Evolutionary conservation across 2,888 invertebrate species (phyloP).

Genomic region (Oegoconia quadripuncta): DNA sequence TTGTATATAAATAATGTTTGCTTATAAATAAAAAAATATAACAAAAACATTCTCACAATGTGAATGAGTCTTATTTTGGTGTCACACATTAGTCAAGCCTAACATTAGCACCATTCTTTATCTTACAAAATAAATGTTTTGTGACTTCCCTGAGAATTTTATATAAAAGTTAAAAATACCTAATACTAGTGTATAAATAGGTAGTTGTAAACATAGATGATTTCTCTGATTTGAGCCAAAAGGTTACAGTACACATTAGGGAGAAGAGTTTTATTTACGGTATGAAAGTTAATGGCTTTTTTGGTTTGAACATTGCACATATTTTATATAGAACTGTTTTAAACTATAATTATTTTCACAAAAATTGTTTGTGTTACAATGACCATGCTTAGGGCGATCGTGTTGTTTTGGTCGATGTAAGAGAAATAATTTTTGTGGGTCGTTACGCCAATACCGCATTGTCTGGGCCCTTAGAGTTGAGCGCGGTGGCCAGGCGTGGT

Average conservation of each 20-base stretch:
- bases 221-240: slow-evolving; percentile 76
- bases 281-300: slow-evolving; percentile 73
- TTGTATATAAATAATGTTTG: slow-evolving; percentile 73
- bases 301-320: slow-evolving; percentile 79
- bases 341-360: slow-evolving; percentile 49
- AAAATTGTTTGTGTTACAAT: slow-evolving; percentile 62
- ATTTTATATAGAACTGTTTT: slow-evolving; percentile 65
- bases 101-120: slow-evolving; percentile 74
- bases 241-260: slow-evolving; percentile 49
- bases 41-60: slow-evolving; percentile 72
- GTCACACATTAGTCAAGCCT: slow-evolving; percentile 77
- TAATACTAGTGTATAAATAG: slow-evolving; percentile 76
- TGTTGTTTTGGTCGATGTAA: slow-evolving; percentile 50
- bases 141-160: slow-evolving; percentile 76
- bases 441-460: slow-evolving; percentile 38
- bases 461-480: slow-evolving; percentile 39
- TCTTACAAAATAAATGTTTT: slow-evolving; percentile 75
- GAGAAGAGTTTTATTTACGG: slow-evolving; percentile 53
- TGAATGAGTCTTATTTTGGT: slow-evolving; percentile 76
- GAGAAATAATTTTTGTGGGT: slow-evolving; percentile 60
- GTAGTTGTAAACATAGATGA: slow-evolving; percentile 63
- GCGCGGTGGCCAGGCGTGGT: slow-evolving; percentile 33
- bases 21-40: slow-evolving; percentile 76
- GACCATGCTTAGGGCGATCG: slow-evolving; percentile 60
- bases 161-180: slow-evolving; percentile 78